phyloP scores from a whole-genome alignment of 2,113 vertebrate genomes.

The Craseonycteris thonglongyai region DNA sequence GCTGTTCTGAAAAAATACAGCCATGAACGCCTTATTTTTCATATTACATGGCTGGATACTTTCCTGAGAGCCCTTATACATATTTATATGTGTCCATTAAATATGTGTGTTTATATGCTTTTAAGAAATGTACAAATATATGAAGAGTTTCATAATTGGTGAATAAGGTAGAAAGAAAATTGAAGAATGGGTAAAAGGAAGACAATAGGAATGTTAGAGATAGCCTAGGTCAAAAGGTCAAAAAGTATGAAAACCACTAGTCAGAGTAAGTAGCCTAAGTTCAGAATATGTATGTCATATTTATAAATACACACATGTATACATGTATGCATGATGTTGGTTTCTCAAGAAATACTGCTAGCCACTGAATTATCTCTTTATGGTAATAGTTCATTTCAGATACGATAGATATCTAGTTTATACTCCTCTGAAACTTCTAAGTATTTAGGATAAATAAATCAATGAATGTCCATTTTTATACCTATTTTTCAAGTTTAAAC shows the following conservation, averaged over 20 bases:
- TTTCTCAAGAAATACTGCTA: background rate
- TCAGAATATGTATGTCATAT: background rate
- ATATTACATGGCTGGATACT: too few species aligned
- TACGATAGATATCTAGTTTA: background rate
- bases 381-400: background rate
- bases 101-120: background rate
- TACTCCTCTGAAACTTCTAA: background rate
- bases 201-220: background rate
- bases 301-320: background rate
- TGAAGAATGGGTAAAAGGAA: background rate
- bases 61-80: too few species aligned
- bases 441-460: slow-evolving; percentile 16
- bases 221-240: background rate
- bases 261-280: background rate
- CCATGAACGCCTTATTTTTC: too few species aligned
- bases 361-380: background rate
- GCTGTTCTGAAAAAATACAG: too few species aligned
- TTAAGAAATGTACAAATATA: background rate
- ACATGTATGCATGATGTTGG: background rate
- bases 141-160: background rate
- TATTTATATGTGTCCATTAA: background rate
- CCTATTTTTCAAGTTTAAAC: slow-evolving; percentile 1
- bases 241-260: background rate
- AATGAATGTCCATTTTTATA: background rate
- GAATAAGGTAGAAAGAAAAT: background rate